phyloP scores from a whole-genome alignment of 2,797 vertebrate genomes.

The Protonibea diacanthus region DNA sequence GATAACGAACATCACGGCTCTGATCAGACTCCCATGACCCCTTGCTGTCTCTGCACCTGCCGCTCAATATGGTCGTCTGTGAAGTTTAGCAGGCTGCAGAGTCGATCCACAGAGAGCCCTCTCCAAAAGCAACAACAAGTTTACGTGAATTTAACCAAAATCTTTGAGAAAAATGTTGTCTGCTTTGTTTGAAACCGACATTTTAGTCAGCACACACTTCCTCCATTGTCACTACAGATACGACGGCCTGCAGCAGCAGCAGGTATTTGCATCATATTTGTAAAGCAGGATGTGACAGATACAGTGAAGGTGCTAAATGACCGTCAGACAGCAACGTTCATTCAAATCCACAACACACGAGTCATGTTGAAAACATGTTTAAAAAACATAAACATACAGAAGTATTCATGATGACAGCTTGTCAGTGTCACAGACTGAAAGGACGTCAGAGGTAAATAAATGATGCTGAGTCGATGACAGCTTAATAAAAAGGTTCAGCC shows the following conservation, averaged over 20 bases:
- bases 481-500: not conserved
- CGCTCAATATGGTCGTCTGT: constrained; percentile 65
- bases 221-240: not conserved
- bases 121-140: not conserved
- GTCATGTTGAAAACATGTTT: not conserved
- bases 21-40: constrained; percentile 45
- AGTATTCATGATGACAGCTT: not conserved
- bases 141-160: not conserved
- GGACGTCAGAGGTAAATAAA: not conserved
- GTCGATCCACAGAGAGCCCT: not conserved
- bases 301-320: not conserved
- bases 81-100: constrained; percentile 4
- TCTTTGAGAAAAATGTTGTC: not conserved
- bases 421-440: not conserved
- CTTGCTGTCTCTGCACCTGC: constrained; percentile 72
- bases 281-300: constrained; percentile 39
- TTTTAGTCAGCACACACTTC: not conserved
- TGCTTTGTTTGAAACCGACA: not conserved
- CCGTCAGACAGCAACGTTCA: not conserved
- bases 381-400: not conserved
- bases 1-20: constrained; percentile 30
- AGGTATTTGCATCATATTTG: constrained; percentile 61
- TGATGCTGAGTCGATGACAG: too few species aligned
- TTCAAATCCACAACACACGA: constrained; percentile 7
- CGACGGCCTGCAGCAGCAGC: not conserved